Conservation (phyloP, 2,888 invertebrate genomes). For the Lasioglossum marginatum region DNA sequence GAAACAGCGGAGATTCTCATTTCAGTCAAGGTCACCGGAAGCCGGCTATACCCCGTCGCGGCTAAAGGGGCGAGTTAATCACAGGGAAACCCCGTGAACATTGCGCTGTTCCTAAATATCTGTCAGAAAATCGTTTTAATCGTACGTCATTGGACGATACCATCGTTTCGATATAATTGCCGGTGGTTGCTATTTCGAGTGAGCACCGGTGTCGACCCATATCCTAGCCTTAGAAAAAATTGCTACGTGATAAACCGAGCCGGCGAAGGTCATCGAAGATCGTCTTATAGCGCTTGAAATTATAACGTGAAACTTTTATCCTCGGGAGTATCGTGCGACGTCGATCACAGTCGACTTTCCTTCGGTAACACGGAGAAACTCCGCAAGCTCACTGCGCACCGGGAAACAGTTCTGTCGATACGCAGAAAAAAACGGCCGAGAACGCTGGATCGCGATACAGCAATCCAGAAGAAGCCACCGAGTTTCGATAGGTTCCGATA, state of each 20-base stretch:
- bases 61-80: background rate
- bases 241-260: background rate
- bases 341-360: background rate
- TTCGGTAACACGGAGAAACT: background rate
- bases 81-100: background rate
- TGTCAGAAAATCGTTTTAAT: background rate
- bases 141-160: background rate
- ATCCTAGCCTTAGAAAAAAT: slow-evolving; percentile 25
- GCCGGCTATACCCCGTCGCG: background rate
- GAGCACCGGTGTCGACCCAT: slow-evolving; percentile 16
- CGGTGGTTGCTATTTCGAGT: background rate
- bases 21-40: background rate
- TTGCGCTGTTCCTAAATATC: background rate
- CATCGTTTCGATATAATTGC: slow-evolving; percentile 6
- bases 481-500: background rate
- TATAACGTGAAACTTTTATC: slow-evolving; percentile 32
- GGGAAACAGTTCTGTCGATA: background rate
- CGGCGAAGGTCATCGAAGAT: slow-evolving; percentile 21
- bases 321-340: background rate
- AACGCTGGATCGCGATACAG: background rate
- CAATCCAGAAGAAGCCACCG: background rate
- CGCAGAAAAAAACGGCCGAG: background rate
- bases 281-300: slow-evolving; percentile 24
- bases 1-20: background rate
- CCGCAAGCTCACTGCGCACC: background rate